Evolutionary conservation across 2,888 invertebrate genomes (phyloP).

Genomic region (Lasioglossum figueresi): DNA sequence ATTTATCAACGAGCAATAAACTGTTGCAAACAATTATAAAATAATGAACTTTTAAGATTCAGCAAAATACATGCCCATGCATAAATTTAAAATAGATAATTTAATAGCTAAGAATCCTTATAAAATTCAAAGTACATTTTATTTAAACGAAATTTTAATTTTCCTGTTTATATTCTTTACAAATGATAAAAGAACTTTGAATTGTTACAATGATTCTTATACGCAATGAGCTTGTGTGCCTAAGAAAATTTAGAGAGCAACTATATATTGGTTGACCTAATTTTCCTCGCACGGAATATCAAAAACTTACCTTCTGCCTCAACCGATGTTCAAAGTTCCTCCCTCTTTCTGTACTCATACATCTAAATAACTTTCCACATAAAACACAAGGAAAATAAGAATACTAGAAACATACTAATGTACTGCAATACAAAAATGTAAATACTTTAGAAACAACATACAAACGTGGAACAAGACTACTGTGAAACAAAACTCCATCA

Average conservation of each 20-base stretch:
- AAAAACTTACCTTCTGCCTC: not conserved
- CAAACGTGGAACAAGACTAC: not conserved
- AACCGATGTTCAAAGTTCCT: not conserved
- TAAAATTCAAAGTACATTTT: slow-evolving; percentile 3
- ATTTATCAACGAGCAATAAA: not conserved
- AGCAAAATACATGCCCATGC: slow-evolving; percentile 11
- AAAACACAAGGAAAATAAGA: slow-evolving; percentile 9
- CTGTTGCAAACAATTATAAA: not conserved
- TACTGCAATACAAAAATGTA: not conserved
- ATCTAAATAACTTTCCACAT: slow-evolving; percentile 1
- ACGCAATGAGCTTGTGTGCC: not conserved
- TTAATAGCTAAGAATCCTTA: not conserved
- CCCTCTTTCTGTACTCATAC: not conserved
- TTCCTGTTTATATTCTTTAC: not conserved
- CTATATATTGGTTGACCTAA: not conserved
- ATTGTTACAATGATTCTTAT: not conserved
- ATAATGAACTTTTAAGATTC: not conserved
- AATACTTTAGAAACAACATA: not conserved
- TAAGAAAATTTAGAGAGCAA: not conserved
- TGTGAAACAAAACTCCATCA: not conserved
- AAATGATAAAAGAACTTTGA: not conserved
- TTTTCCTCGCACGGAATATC: not conserved
- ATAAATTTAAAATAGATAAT: slow-evolving; percentile 3
- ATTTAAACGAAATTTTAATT: not conserved
- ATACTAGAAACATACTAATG: not conserved